Evolutionary conservation across 23 tunicate genomes (phyloP).

Genomic region (Phallusia fumigata): DNA sequence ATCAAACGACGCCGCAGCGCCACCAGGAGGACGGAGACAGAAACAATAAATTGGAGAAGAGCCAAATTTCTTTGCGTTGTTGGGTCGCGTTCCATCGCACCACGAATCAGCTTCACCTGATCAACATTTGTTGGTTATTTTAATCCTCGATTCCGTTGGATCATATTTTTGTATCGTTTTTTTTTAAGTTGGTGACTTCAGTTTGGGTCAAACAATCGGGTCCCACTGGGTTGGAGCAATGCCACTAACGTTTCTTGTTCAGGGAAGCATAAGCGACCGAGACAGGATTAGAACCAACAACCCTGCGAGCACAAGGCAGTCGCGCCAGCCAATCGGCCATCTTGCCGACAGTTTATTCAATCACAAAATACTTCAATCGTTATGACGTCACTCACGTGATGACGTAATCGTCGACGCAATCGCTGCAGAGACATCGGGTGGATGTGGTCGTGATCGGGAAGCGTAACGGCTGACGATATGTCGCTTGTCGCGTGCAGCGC

Average conservation of each 20-base stretch:
- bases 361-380: too few species aligned
- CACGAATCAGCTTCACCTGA: conserved; percentile 62
- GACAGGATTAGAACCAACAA: too few species aligned
- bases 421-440: conserved; percentile 47
- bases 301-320: too few species aligned
- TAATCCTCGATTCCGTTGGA: not conserved
- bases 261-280: too few species aligned
- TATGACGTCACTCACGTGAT: conserved; percentile 38
- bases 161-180: too few species aligned
- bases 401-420: conserved; percentile 61
- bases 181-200: too few species aligned
- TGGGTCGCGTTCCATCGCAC: conserved; percentile 43
- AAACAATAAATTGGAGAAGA: conserved; percentile 56
- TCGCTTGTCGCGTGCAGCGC: conserved; percentile 44
- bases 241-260: too few species aligned
- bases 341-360: too few species aligned
- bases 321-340: too few species aligned
- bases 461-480: conserved; percentile 54
- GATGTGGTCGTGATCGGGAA: conserved; percentile 75
- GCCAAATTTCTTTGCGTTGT: conserved; percentile 40
- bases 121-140: too few species aligned
- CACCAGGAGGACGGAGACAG: conserved; percentile 46
- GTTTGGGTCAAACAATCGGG: too few species aligned
- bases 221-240: too few species aligned
- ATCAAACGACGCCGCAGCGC: conserved; percentile 60